These are phyloP conservation scores for Habropoda laboriosa DNA, from an alignment of 1,140 invertebrate genomes.

Conservation along the genomic window DNA sequence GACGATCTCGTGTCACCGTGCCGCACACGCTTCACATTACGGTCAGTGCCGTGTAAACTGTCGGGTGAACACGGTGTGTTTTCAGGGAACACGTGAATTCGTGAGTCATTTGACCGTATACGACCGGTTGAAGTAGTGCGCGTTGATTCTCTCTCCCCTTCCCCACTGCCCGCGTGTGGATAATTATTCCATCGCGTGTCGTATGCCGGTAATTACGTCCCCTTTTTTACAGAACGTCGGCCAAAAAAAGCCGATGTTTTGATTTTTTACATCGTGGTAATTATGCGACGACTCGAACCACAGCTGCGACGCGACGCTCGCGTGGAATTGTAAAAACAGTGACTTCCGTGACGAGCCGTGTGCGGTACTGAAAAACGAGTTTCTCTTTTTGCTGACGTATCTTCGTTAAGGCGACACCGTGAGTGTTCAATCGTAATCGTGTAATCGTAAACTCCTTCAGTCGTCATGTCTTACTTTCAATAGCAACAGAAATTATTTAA, in stretches of 20 bases:
- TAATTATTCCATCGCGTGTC: not conserved
- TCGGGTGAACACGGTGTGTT: constrained; percentile 8
- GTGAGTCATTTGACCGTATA: constrained; percentile 41
- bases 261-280: constrained; percentile 2
- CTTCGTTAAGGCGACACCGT: too few species aligned
- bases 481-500: too few species aligned
- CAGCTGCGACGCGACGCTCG: not conserved
- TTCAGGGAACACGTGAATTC: constrained; percentile 24
- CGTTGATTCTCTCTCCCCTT: not conserved
- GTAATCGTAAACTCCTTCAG: too few species aligned
- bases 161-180: too few species aligned
- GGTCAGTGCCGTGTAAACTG: constrained; percentile 30
- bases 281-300: not conserved
- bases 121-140: not conserved
- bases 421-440: too few species aligned
- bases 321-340: not conserved
- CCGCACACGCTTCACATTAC: constrained; percentile 48
- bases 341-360: not conserved
- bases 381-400: too few species aligned
- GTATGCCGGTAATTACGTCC: not conserved
- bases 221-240: constrained; percentile 6
- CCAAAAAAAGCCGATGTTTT: constrained; percentile 7
- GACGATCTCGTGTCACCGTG: constrained; percentile 53
- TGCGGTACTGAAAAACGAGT: not conserved
- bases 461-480: too few species aligned